Percentiles rank a stretch among this genome's conserved stretches.
These are phyloP conservation scores for Macrotis lagotis DNA, from an alignment of 2,113 vertebrate species.

Conservation along the genomic window DNA sequence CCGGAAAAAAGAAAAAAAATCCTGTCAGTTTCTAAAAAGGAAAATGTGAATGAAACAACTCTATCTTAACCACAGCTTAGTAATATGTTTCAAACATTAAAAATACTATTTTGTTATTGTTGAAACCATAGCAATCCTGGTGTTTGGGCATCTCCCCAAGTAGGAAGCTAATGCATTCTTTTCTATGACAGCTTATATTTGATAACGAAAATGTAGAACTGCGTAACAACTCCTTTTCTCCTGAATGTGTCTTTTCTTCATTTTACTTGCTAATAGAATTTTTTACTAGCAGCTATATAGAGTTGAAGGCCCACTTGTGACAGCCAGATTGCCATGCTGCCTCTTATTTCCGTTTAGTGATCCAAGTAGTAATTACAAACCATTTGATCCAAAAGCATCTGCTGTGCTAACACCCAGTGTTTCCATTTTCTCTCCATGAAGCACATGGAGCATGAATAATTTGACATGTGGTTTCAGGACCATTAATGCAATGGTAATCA, in stretches of 20 bases:
- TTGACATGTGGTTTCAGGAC: slow-evolving; percentile 32
- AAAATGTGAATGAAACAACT: slow-evolving; percentile 79
- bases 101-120: slow-evolving; percentile 45
- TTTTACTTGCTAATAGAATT: slow-evolving; percentile 53
- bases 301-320: slow-evolving; percentile 45
- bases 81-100: slow-evolving; percentile 44
- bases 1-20: slow-evolving; percentile 18
- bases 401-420: slow-evolving; percentile 10
- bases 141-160: slow-evolving; percentile 40
- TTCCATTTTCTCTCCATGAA: slow-evolving; percentile 33
- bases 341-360: slow-evolving; percentile 27
- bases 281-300: slow-evolving; percentile 12
- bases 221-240: slow-evolving; percentile 1
- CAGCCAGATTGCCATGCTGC: slow-evolving; percentile 54
- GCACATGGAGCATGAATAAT: neutral
- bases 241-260: slow-evolving; percentile 7
- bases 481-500: neutral
- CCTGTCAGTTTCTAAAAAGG: slow-evolving; percentile 78
- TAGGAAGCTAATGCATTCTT: slow-evolving; percentile 38
- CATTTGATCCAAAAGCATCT: slow-evolving; percentile 62
- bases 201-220: slow-evolving; percentile 32
- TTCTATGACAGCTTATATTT: neutral
- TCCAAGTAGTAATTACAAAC: slow-evolving; percentile 59
- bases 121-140: slow-evolving; percentile 19
- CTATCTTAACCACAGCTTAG: slow-evolving; percentile 64